Evolutionary conservation across 2,888 invertebrate genomes (phyloP).

Genomic region (Bombyx huttoni): DNA sequence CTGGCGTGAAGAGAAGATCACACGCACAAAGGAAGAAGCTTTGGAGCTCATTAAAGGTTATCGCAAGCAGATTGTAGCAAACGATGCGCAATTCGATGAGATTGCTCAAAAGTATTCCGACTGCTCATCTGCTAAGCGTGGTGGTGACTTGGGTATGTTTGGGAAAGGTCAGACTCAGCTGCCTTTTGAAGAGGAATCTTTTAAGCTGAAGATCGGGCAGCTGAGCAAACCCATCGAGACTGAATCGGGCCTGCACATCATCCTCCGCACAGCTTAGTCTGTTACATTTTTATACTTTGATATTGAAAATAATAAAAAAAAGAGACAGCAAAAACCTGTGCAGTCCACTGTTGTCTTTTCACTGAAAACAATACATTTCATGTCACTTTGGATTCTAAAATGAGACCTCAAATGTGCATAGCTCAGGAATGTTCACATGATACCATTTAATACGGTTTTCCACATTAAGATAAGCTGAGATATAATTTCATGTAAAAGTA

Average conservation of each 20-base stretch:
- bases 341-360: too few species aligned
- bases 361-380: too few species aligned
- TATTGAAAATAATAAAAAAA: constrained; percentile 1
- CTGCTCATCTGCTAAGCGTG: constrained; percentile 96
- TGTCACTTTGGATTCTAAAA: too few species aligned
- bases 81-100: constrained; percentile 86
- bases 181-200: constrained; percentile 97
- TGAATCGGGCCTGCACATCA: constrained; percentile 97
- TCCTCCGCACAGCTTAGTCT: constrained; percentile 87
- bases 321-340: neutral
- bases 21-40: constrained; percentile 93
- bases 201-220: constrained; percentile 92
- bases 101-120: constrained; percentile 95
- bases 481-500: constrained; percentile 5
- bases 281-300: neutral
- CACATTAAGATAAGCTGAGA: too few species aligned
- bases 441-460: too few species aligned
- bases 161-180: constrained; percentile 96
- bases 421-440: too few species aligned
- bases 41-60: constrained; percentile 86
- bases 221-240: constrained; percentile 93
- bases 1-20: constrained; percentile 95
- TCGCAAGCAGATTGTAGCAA: constrained; percentile 85
- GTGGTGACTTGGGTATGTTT: constrained; percentile 96
- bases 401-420: too few species aligned